phyloP scores from a whole-genome alignment of 2,113 vertebrate species.

The Pangasianodon gigas region DNA sequence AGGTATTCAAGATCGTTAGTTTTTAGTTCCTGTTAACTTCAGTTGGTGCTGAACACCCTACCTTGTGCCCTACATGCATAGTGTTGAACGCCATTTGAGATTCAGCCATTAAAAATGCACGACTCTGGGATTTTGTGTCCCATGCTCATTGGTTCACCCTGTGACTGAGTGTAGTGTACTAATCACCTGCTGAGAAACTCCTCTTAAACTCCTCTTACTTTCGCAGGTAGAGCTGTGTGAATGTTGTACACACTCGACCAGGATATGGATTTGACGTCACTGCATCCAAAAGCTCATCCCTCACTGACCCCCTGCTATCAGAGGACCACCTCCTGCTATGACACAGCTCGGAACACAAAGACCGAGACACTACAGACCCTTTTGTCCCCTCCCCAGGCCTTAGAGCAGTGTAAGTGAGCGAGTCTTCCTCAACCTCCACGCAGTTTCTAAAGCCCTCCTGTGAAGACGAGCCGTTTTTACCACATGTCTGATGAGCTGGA shows the following conservation, averaged over 20 bases:
- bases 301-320: neutral
- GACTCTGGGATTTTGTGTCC: neutral
- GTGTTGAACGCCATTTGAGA: too few relatives aligned
- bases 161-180: too few relatives aligned
- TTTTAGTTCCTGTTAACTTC: too few relatives aligned
- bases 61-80: too few relatives aligned
- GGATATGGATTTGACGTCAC: neutral
- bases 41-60: too few relatives aligned
- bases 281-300: neutral
- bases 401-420: neutral
- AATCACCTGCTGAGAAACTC: neutral
- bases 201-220: neutral
- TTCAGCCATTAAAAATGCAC: neutral
- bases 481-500: constrained; percentile 31
- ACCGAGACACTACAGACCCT: neutral
- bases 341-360: neutral
- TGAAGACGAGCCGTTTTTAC: neutral
- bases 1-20: too few relatives aligned
- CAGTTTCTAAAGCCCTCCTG: constrained; percentile 29
- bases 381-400: neutral
- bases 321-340: neutral
- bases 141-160: too few relatives aligned
- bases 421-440: neutral
- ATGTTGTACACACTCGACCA: neutral
- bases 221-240: neutral